Base-by-base conservation (phyloP, 1,140 invertebrate species). In the Callitettix versicolor region DNA sequence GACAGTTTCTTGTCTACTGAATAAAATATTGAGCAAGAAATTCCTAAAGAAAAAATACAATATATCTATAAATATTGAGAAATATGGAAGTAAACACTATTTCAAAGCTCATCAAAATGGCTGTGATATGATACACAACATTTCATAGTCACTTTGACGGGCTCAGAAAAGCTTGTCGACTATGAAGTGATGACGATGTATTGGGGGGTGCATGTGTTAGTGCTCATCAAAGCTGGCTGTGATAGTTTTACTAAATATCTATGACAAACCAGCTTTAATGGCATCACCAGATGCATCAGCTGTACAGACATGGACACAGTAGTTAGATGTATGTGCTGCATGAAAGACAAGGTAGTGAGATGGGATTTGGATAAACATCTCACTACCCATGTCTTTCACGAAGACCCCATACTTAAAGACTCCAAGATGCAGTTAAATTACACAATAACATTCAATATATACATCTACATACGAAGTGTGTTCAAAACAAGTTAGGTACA, bases 301-400 rank as follows among this genome's bases (percentile, higher is more conserved):
- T n/a, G n/a, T n/a, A n/a, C n/a, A n/a, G n/a, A n/a, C n/a, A n/a
- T n/a, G n/a, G n/a, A n/a, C n/a, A n/a, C n/a, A n/a, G n/a, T n/a
- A n/a, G n/a, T n/a, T n/a, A n/a, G 26, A 30, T 30, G 26, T 4
- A 30, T 30, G 40, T 34, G 53, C 77, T 69, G 69, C 79, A 83
- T 85, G 87, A 90, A 91, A 89, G 87, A 91, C 88, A 91, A 86
- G 84, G 81, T 89, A 91, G 86, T 87, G 86, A 91, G 86, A 86
- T 78, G 80, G 71, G 67, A 67, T 65, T 67, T 62, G 65, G 62
- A 62, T 62, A 59, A 62, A 79, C 86, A 89, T 90, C 86, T 91
- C 88, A 91, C 87, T 91, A 91, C 88, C 87, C 87, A 88, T 90
- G 88, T 91, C 88, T 90, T 90, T 91, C 88, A 89, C 68, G 66